These are phyloP conservation scores for Melanotaenia trifasciata DNA, from an alignment of 2,797 vertebrate genomes.

Conservation along the genomic window DNA sequence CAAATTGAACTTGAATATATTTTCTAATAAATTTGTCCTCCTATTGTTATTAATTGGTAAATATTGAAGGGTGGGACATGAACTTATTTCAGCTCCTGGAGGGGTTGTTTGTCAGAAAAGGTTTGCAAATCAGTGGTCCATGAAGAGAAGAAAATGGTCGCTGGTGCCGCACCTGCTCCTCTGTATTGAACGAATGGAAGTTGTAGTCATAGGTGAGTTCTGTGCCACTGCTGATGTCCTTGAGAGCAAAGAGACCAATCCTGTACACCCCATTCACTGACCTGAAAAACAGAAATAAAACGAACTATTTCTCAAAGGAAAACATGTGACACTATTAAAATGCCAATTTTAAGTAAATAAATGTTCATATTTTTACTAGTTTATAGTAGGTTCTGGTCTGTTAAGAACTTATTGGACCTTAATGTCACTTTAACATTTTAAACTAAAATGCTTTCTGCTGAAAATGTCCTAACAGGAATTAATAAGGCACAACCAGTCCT, in stretches of 20 bases:
- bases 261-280: slow-evolving; percentile 97
- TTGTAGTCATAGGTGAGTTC: slow-evolving; percentile 99
- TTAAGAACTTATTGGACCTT: neutral
- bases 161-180: slow-evolving; percentile 89
- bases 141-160: neutral
- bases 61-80: neutral
- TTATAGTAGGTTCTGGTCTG: slow-evolving; percentile 5
- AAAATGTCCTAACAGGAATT: neutral
- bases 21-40: neutral
- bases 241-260: slow-evolving; percentile 94
- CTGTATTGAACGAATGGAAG: slow-evolving; percentile 97
- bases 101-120: neutral
- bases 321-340: neutral
- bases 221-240: slow-evolving; percentile 91
- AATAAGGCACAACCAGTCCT: neutral
- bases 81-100: neutral
- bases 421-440: neutral
- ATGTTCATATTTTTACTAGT: neutral
- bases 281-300: slow-evolving; percentile 75
- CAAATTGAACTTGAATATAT: neutral
- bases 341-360: neutral
- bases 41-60: neutral
- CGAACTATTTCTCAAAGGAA: neutral
- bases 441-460: neutral
- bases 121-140: neutral